Evolutionary conservation across 1,140 invertebrate genomes (phyloP), one percentile per base, ranked within the genome.

Genomic region (Acromyrmex heyeri): DNA sequence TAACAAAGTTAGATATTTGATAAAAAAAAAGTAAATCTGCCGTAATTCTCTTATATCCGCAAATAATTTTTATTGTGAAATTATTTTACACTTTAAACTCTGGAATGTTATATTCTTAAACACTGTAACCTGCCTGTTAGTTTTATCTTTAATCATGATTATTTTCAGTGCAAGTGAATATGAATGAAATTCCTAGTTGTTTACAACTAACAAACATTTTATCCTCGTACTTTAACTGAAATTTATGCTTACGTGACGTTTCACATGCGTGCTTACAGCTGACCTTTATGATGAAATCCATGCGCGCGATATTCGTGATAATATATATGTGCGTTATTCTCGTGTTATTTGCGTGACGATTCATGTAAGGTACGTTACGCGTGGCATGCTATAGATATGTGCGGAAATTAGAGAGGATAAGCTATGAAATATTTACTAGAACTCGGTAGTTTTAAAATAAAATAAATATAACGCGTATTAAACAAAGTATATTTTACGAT

Each of bases 131-230:
- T 18, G 16, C 8, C 14, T 44, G 8, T 30, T 53, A 44, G 27
- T 67, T 50, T 65, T 53, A 79, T 79, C 62, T 79, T 16, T n/a
- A 30, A 53, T 67, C n/a, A 6, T n/a, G 18, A 79, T 79, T 79
- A 79, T 79, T 14, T 79, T 10, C 30, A 53, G 0, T 14, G n/a
- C 30, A 48, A 53, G 18, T 38, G 53, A 55, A 79, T 30, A 67
- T 55, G 61, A 65, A 79, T 55, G n/a, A 12, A 67, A 67, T 59
- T 38, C 59, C 21, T 21, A 38, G 21, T 24, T 10, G 21, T 27
- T 72, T 59, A 79, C 24, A 27, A 34, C 21, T 50, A 30, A 59
- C 53, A 72, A 82, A 72, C 27, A 82, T 82, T 81, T 70, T 62
- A 76, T 61, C 8, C 34, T 24, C 10, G 8, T 50, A 55, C 34